Evolutionary conservation across 2,888 invertebrate species (phyloP), one percentile per base, ranked within the genome.

Genomic region (Drosophila vallismaia): DNA sequence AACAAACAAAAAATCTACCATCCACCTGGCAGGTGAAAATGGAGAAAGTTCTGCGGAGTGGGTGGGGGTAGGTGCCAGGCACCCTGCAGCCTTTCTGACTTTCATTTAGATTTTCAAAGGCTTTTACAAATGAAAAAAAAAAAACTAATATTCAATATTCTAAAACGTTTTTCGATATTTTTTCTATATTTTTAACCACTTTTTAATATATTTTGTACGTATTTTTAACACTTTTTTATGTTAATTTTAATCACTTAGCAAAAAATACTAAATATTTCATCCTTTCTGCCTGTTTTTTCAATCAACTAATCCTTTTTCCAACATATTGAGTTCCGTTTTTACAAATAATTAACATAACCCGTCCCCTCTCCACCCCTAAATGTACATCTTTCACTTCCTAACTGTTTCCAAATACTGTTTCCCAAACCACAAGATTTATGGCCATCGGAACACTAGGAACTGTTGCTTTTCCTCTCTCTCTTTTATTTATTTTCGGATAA

Each of bases 391-490:
- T 31, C 4, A 10, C 4, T 33, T 33, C n/a, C n/a, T 10, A 33
- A 33, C 10, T 33, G n/a, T n/a, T 33, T 33, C 14, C 7, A 14
- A 40, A 33, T 33, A 33, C 19, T 19, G 31, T 9, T n/a, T 9
- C 8, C 33, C 19, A 10, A 2, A 33, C 28, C 3, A n/a, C 10
- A 5, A 19, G 6, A 9, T 3, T 0, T 2, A 3, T 19, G 28
- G 3, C 3, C 33, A 28, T 50, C 42, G n/a, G n/a, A n/a, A 29
- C 51, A 31, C 67, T 79, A 70, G 66, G 72, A 80, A 79, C 84
- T 80, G 84, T 79, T 83, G 79, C 79, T 59, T 71, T 58, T 49
- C 19, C 19, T 14, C 33, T 51, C 44, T 38, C 19, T 19, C 19
- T 51, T 45, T 45, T 51, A 64, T 63, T 63, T 63, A 63, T 63